Base-by-base conservation (phyloP, 2,113 vertebrate species). In the Myrmecophaga tridactyla region DNA sequence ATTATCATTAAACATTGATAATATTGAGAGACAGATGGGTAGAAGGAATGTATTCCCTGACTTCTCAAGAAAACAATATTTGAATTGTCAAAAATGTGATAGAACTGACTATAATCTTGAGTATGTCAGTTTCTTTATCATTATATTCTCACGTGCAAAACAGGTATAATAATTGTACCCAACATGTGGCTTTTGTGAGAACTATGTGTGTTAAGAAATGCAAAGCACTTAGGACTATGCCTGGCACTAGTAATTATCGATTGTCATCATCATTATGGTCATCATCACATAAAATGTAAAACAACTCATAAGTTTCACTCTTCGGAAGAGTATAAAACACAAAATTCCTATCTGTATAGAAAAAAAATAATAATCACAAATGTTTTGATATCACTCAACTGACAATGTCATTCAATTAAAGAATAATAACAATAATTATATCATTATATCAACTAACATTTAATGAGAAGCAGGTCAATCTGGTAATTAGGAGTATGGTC, bases 331-430 rank as follows among this genome's bases (percentile, higher is more conserved):
- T 56, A 92, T 39, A 48, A 21, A 63, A 60, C 60, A n/a, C 4
- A 62, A 67, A 23, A 41, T 78, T 70, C 48, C 48, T 11, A 67
- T 46, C 53, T 82, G 41, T 62, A 6, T 31, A 78, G 36, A 90
- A 90, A 90, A 78, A 6, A 89, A 94, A 80, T 7, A 92, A 80
- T 96, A 84, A 41, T 58, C 48, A 90, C 31, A 84, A 18, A 69
- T 5, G 60, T 2, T 89, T 72, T 88, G 43, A 90, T 56, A 78
- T 90, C 34, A 76, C 58, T 0, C 3, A 76, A 89, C 9, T 63
- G 9, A 90, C 29, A 76, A 39, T 56, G 60, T 9, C 15, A 77
- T 82, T 82, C 43, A 95, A 81, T 3, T 62, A 86, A 94, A 90
- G 17, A 80, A 80, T 89, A 82, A 89, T 65, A 77, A 77, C 48